Conservation (phyloP, 1,140 invertebrate genomes). For the Panonychus citri region DNA sequence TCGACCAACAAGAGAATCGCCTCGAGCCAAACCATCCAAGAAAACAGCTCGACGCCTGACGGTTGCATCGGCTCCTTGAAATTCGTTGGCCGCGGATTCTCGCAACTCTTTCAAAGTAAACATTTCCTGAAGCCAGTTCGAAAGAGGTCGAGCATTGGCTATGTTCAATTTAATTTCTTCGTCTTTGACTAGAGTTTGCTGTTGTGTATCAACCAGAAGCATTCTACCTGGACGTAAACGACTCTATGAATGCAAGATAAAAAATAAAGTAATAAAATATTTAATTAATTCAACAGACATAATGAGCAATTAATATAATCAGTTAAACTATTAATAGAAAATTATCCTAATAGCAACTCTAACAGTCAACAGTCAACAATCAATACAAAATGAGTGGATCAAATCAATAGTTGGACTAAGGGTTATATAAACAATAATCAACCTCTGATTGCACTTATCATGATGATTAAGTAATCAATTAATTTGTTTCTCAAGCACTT, state of each 20-base stretch:
- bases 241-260: slow-evolving; percentile 36
- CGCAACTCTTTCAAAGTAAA: slow-evolving; percentile 8
- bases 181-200: slow-evolving; percentile 75
- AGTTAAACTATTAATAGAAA: too few species aligned
- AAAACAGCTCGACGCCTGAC: slow-evolving; percentile 7
- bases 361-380: too few species aligned
- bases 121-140: slow-evolving; percentile 73
- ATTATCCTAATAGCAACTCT: too few species aligned
- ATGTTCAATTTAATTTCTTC: slow-evolving; percentile 76
- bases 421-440: too few species aligned
- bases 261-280: background rate
- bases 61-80: background rate
- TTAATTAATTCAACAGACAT: background rate
- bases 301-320: too few species aligned
- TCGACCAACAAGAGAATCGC: slow-evolving; percentile 4
- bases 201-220: slow-evolving; percentile 82
- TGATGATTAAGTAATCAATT: too few species aligned
- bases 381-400: too few species aligned
- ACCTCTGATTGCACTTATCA: too few species aligned
- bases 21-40: slow-evolving; percentile 3
- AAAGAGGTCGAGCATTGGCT: slow-evolving; percentile 59
- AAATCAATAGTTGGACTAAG: too few species aligned
- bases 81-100: background rate
- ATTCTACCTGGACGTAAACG: slow-evolving; percentile 91
- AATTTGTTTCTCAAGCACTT: too few species aligned